Evolutionary conservation across 2,888 invertebrate genomes (phyloP).

Genomic region (Invenusta paracnida): DNA sequence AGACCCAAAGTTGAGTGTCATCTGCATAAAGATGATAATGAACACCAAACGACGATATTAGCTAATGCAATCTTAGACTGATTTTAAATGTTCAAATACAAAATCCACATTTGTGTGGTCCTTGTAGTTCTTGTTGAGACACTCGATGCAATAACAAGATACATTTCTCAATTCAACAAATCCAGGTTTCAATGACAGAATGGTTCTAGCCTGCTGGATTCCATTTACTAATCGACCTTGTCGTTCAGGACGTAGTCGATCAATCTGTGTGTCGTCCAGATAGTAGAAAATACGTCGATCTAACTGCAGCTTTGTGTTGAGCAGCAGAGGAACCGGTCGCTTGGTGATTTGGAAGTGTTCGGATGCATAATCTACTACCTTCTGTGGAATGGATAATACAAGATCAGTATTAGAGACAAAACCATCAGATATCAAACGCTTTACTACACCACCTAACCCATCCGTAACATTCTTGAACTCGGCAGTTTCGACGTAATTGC

Average conservation of each 20-base stretch:
- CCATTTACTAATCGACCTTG: conserved; percentile 22
- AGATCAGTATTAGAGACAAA: background rate
- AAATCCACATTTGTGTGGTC: background rate
- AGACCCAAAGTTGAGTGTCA: too few species aligned
- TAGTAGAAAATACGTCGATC: background rate
- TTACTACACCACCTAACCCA: background rate
- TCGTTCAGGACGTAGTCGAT: background rate
- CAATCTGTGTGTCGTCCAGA: background rate
- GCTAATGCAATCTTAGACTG: too few species aligned
- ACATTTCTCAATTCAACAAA: conserved; percentile 21
- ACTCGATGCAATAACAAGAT: conserved; percentile 23
- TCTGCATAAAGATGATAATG: too few species aligned
- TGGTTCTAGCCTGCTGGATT: conserved; percentile 25
- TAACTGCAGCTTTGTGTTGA: background rate
- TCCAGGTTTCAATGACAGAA: conserved; percentile 25
- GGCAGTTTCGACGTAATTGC: background rate
- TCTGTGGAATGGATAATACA: background rate
- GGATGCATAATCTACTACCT: background rate
- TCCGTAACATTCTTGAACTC: background rate
- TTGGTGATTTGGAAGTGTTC: background rate
- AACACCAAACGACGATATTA: too few species aligned
- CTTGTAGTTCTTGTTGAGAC: conserved; percentile 12
- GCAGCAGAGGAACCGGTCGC: background rate
- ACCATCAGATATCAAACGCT: background rate
- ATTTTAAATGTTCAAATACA: too few species aligned